Conservation (phyloP, 2,888 invertebrate species). For the Chaetoderma sp. region DNA sequence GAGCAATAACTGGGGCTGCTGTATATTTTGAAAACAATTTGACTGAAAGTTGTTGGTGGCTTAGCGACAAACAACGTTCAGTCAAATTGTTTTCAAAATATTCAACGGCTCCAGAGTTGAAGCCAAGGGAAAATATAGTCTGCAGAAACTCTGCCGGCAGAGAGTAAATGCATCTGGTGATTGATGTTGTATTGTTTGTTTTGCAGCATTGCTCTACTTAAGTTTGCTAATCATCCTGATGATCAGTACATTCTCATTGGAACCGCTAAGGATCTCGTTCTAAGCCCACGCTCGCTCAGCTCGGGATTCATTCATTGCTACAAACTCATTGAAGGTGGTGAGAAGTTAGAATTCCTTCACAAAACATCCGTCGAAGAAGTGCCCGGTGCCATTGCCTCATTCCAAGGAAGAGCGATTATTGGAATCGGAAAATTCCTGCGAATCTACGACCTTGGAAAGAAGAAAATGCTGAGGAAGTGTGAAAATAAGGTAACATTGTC, state of each 20-base stretch:
- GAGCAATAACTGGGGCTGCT: too few relatives aligned
- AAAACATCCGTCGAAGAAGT: conserved; percentile 94
- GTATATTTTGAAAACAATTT: too few relatives aligned
- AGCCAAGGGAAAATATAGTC: too few relatives aligned
- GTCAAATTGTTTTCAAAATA: too few relatives aligned
- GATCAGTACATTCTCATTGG: conserved; percentile 84
- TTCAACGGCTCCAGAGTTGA: too few relatives aligned
- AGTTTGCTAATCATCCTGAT: conserved; percentile 79
- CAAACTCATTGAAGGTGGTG: conserved; percentile 78
- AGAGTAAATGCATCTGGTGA: too few relatives aligned
- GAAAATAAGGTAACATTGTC: conserved; percentile 83
- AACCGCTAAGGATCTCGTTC: conserved; percentile 87
- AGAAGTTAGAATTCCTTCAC: conserved; percentile 90
- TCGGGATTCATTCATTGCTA: conserved; percentile 91
- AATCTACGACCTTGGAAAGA: conserved; percentile 96
- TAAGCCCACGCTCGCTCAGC: conserved; percentile 86
- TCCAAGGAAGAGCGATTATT: conserved; percentile 88
- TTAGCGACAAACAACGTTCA: too few relatives aligned
- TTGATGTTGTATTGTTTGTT: too few relatives aligned
- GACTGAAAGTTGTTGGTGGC: too few relatives aligned
- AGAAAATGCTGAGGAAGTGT: conserved; percentile 95
- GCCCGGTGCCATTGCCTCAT: conserved; percentile 73
- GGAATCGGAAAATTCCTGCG: conserved; percentile 93
- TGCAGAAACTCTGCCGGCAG: too few relatives aligned
- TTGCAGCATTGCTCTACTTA: conserved; percentile 80